Percentiles rank a stretch among this genome's conserved stretches.
phyloP scores from a whole-genome alignment of 1,140 invertebrate species.

The Bombus sibiricus region DNA sequence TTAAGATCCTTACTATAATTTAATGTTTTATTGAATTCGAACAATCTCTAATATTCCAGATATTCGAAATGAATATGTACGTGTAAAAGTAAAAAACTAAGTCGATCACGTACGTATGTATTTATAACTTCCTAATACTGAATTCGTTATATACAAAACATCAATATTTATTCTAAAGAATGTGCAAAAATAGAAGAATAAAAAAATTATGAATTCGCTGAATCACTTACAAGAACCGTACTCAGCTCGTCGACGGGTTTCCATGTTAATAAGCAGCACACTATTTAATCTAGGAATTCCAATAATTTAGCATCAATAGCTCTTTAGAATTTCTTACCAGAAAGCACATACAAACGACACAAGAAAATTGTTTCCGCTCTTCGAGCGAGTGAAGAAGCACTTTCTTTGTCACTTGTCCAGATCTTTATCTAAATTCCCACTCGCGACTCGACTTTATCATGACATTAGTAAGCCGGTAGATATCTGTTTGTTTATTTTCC shows the following conservation, averaged over 20 bases:
- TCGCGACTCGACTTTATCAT: neutral
- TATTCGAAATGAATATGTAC: neutral
- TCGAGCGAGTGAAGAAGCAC: too few relatives aligned
- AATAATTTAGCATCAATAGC: neutral
- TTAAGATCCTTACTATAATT: neutral
- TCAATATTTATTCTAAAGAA: neutral
- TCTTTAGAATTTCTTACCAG: neutral
- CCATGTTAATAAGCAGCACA: conserved; percentile 24
- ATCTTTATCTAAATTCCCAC: neutral
- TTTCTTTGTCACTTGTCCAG: neutral
- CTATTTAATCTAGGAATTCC: neutral
- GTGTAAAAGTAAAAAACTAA: neutral
- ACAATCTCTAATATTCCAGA: neutral
- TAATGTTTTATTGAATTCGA: neutral
- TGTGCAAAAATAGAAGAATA: neutral
- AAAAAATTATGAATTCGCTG: neutral
- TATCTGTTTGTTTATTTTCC: neutral
- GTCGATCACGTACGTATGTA: too few relatives aligned
- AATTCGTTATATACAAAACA: neutral
- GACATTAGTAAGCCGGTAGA: neutral
- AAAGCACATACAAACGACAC: neutral
- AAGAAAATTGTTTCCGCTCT: neutral
- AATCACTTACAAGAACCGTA: conserved; percentile 43
- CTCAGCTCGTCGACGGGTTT: conserved; percentile 40
- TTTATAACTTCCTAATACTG: neutral